These are phyloP conservation scores for Plutomurus gul DNA, from an alignment of 1,140 invertebrate genomes.

Conservation along the genomic window DNA sequence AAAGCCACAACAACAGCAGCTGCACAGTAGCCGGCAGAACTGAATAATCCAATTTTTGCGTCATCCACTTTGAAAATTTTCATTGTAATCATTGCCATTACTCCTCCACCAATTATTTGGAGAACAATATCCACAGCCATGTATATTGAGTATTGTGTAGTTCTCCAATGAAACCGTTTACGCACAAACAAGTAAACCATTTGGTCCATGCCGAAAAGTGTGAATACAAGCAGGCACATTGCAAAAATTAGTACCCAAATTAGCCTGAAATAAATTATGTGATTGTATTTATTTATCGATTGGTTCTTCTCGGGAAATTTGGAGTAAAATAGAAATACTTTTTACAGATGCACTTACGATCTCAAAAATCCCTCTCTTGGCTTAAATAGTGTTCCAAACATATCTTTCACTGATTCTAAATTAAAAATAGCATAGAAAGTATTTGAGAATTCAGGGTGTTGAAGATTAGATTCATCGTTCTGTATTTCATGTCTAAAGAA, in stretches of 20 bases:
- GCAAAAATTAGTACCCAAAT: neutral
- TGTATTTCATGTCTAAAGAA: too few relatives aligned
- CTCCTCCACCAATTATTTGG: neutral
- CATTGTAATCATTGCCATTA: neutral
- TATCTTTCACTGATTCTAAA: conserved; percentile 20
- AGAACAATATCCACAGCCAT: neutral
- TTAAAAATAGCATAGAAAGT: conserved; percentile 17
- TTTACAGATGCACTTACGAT: neutral
- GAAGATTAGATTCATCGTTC: too few relatives aligned
- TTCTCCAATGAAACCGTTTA: conserved; percentile 32
- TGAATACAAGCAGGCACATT: neutral
- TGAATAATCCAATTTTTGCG: conserved; percentile 23
- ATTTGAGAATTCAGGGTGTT: neutral
- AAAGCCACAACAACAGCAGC: neutral
- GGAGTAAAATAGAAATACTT: neutral
- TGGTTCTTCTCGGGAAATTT: neutral
- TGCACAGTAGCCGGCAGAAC: neutral
- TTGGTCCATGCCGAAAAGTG: neutral
- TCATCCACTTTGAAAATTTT: conserved; percentile 27
- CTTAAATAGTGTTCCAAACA: conserved; percentile 30
- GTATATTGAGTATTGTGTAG: conserved; percentile 16
- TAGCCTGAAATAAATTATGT: neutral
- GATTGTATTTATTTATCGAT: neutral
- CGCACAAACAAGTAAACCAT: conserved; percentile 29
- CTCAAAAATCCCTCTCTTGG: neutral